These are phyloP conservation scores for Physella acuta DNA, from an alignment of 1,140 invertebrate species.

Conservation along the genomic window DNA sequence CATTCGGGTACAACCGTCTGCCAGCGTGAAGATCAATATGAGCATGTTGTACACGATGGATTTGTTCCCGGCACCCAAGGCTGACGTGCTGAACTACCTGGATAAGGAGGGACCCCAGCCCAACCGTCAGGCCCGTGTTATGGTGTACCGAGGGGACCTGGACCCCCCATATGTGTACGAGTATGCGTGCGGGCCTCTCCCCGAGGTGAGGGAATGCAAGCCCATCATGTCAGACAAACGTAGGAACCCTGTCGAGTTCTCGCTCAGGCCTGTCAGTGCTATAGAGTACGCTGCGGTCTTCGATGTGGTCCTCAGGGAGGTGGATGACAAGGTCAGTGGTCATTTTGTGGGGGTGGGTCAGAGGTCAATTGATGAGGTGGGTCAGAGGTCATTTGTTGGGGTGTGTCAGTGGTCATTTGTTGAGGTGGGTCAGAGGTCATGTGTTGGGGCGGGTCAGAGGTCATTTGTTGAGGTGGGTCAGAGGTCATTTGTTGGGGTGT, in stretches of 20 bases:
- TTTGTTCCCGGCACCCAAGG: conserved; percentile 39
- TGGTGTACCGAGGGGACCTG: conserved; percentile 43
- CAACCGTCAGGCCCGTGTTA: conserved; percentile 39
- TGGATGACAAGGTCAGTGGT: conserved; percentile 28
- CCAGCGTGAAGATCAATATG: conserved; percentile 31
- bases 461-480: no score
- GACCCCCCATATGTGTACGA: conserved; percentile 45
- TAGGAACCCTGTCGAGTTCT: conserved; percentile 27
- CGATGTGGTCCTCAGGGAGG: conserved; percentile 2
- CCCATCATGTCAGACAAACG: conserved; percentile 10
- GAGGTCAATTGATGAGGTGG: no score
- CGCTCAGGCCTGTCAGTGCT: conserved; percentile 26
- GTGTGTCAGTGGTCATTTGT: no score
- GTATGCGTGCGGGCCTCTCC: conserved; percentile 44
- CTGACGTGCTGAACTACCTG: conserved; percentile 38
- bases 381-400: no score
- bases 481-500: no score
- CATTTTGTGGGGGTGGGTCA: no score
- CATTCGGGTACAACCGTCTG: conserved; percentile 26
- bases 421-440: no score
- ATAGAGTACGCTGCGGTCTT: conserved; percentile 24
- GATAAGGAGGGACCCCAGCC: conserved; percentile 34
- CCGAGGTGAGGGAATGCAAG: conserved; percentile 15
- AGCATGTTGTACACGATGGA: conserved; percentile 51
- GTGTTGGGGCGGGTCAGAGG: no score